Base-by-base conservation (phyloP, 2,888 invertebrate species). In the Brenthis ino region DNA sequence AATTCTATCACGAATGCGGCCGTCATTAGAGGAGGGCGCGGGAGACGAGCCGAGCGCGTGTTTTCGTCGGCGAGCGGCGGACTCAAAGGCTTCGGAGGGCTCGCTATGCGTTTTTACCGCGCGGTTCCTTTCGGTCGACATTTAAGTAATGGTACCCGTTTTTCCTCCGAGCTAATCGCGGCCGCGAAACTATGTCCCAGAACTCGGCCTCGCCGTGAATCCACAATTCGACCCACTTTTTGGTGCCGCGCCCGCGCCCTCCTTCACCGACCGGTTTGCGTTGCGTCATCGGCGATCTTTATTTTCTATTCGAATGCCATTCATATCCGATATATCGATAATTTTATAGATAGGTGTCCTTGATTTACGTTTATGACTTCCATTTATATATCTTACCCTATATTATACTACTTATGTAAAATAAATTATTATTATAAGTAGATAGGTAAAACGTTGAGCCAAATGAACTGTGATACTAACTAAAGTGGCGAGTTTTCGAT, bases 101-200 rank as follows among this genome's bases (percentile, higher is more conserved):
- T 57, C 78, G 79, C 78, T 80, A 80, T 81, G 77, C 75, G 84
- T 88, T 88, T 87, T 88, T 89, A 77, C 77, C 73, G 70, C 75
- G 83, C 85, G 84, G 83, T 79, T 79, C 81, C 83, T 85, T 84
- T 85, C 83, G 83, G 75, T 78, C 80, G 80, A 80, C 82, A 78
- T 83, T 85, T 84, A 81, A 70, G 85, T 87, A 85, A 86, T 86
- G 83, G 85, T 58, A 75, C 73, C 73, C 74, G 72, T 80, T 85
- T 88, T 87, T 88, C 37, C 37, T 87, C 76, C 73, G 75, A 75
- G 80, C 81, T 85, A 85, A 84, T 85, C 83, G 79, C 80, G 74
- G 75, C 72, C 80, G 75, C 82, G 79, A 73, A 82, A 80, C 84
- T 81, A 81, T 79, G 80, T 78, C 78, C 75, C 73, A 70, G 67